Evolutionary conservation across 1,140 invertebrate genomes (phyloP).

Genomic region (Drosophila murphyi): DNA sequence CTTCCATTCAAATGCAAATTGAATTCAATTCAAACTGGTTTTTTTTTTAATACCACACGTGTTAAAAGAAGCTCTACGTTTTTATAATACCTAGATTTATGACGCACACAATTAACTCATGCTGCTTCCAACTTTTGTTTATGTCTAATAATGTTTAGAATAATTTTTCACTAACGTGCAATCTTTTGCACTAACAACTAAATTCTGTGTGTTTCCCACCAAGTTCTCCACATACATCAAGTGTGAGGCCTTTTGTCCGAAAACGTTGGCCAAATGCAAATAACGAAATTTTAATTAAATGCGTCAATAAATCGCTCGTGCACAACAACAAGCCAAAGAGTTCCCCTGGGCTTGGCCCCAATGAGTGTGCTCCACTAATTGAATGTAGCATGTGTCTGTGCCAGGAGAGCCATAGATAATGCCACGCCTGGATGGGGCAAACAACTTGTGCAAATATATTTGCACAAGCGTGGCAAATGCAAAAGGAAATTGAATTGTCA

Average conservation of each 20-base stretch:
- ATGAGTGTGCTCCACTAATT: slow-evolving; percentile 65
- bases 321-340: slow-evolving; percentile 23
- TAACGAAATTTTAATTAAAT: slow-evolving; percentile 72
- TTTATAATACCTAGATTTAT: not conserved
- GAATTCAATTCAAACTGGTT: not conserved
- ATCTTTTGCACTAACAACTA: not conserved
- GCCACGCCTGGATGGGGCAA: slow-evolving; percentile 32
- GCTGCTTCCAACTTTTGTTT: slow-evolving; percentile 1
- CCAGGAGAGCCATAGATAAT: slow-evolving; percentile 51
- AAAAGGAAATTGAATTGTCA: slow-evolving; percentile 62
- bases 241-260: not conserved
- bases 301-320: slow-evolving; percentile 59
- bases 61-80: not conserved
- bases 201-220: not conserved
- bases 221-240: slow-evolving; percentile 9
- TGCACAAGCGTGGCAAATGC: slow-evolving; percentile 14
- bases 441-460: slow-evolving; percentile 45
- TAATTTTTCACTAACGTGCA: slow-evolving; percentile 6
- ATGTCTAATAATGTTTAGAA: slow-evolving; percentile 22
- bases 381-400: slow-evolving; percentile 41
- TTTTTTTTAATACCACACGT: not conserved
- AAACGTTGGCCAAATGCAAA: slow-evolving; percentile 45
- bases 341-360: slow-evolving; percentile 40
- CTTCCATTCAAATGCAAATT: not conserved
- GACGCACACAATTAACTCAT: not conserved